These are phyloP conservation scores for Hycleus phaleratus DNA, from an alignment of 1,140 invertebrate species.

Conservation along the genomic window DNA sequence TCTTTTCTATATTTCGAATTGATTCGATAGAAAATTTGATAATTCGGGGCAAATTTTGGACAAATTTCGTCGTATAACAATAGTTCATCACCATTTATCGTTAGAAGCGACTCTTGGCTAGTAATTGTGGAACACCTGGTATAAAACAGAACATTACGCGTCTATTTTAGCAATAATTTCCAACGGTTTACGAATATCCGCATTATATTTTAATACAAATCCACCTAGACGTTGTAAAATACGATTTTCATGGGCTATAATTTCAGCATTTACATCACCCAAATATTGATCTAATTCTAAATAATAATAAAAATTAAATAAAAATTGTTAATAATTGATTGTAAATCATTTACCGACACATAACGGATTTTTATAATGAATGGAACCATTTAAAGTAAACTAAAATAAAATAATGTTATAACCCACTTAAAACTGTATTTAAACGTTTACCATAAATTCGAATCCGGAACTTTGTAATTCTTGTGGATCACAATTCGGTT, in stretches of 20 bases:
- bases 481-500: slow-evolving; percentile 43
- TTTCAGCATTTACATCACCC: slow-evolving; percentile 67
- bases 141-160: slow-evolving; percentile 47
- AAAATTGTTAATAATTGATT: background rate
- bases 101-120: no score
- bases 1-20: no score
- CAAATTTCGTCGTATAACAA: no score
- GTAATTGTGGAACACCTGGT: no score
- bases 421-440: background rate
- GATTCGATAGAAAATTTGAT: no score
- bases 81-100: no score
- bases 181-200: slow-evolving; percentile 53
- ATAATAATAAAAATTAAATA: slow-evolving; percentile 28
- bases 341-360: slow-evolving; percentile 53
- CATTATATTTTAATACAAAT: slow-evolving; percentile 54
- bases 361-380: slow-evolving; percentile 67
- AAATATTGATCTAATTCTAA: slow-evolving; percentile 68
- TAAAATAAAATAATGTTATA: slow-evolving; percentile 17
- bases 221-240: slow-evolving; percentile 64
- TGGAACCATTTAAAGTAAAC: slow-evolving; percentile 38
- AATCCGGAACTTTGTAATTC: slow-evolving; percentile 53
- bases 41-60: no score
- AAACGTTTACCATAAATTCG: slow-evolving; percentile 54
- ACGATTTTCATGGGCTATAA: slow-evolving; percentile 65
- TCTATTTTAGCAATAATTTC: slow-evolving; percentile 63